Base-by-base conservation (phyloP, 2,113 vertebrate genomes). In the Electrona antarctica region DNA sequence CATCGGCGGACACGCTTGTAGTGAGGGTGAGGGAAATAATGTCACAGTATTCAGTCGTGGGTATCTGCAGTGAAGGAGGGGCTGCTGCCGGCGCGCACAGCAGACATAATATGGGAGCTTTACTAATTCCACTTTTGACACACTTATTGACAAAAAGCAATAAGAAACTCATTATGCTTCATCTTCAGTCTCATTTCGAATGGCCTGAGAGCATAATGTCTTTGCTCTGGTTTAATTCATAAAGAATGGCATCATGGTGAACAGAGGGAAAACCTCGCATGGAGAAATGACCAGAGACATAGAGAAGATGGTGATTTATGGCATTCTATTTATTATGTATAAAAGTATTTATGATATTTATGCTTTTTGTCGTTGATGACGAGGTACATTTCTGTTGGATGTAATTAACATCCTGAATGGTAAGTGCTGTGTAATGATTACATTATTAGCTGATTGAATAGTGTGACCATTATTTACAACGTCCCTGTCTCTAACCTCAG, bases 51-150 rank as follows among this genome's bases (percentile, higher is more conserved):
- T 92, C 92, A 93, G 81, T 88, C 79, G 89, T 87, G 92, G 90
- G 92, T 91, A 91, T 87, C 87, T 70, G 73, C 1, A 87, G 86
- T 91, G 90, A 92, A 92, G 89, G 90, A 90, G 83, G 81, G 87
- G 88, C 92, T 90, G 84, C 88, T 90, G 91, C 90, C 92, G 83
- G 33, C 33, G 33, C 33, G 33, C 33, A 88, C 75, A 61, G 90
- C 83, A 80, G 72, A 82, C 87, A 73, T 89, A 91, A 90, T 88
- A 80, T 71, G 82, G 33, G 78, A 91, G 91, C 92, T 92, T 91
- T 91, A 92, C 92, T 93, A 93, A 93, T 93, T 93, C 91, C 89
- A 92, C 88, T 93, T 93, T 93, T 91, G 92, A 92, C 92, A 92
- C 91, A 92, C 86, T 88, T 91, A 92, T 93, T 92, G 89, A 92